Percentiles rank a stretch among this genome's conserved stretches.
phyloP scores from a whole-genome alignment of 2,797 vertebrate species.

The Orientallactaga sibirica region DNA sequence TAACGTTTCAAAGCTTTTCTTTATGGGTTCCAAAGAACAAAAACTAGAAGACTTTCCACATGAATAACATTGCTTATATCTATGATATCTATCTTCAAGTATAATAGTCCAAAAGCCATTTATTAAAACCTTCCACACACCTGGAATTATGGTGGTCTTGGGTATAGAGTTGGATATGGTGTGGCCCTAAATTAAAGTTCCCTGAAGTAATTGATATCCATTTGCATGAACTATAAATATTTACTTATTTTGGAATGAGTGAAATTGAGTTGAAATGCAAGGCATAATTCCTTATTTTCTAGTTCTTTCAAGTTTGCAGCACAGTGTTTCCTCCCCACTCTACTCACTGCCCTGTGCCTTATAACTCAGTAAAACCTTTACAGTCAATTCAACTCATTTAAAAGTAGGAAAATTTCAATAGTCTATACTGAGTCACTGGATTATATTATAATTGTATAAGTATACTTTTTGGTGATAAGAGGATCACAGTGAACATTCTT shows the following conservation, averaged over 20 bases:
- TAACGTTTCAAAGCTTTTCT: slow-evolving; percentile 29
- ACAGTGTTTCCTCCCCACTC: neutral
- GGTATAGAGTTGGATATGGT: neutral
- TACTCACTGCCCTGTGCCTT: neutral
- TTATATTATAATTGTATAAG: neutral
- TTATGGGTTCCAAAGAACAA: slow-evolving; percentile 35
- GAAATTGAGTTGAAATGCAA: slow-evolving; percentile 42
- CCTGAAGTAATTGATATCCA: slow-evolving; percentile 32
- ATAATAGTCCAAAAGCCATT: neutral
- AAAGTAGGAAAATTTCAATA: slow-evolving; percentile 39
- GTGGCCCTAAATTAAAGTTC: slow-evolving; percentile 14
- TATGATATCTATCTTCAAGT: neutral
- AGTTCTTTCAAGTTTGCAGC: neutral
- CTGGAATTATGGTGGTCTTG: neutral
- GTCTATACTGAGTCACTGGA: neutral
- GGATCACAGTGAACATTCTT: neutral
- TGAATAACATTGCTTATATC: slow-evolving; percentile 3
- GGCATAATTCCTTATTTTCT: neutral
- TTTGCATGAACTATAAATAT: neutral
- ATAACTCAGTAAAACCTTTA: neutral
- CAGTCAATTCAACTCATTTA: neutral
- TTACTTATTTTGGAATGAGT: slow-evolving; percentile 48
- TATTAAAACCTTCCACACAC: neutral
- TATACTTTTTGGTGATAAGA: slow-evolving; percentile 20
- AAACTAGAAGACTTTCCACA: slow-evolving; percentile 16